Base-by-base conservation (phyloP, 2,797 vertebrate genomes). In the Myiotriccus ornatus region DNA sequence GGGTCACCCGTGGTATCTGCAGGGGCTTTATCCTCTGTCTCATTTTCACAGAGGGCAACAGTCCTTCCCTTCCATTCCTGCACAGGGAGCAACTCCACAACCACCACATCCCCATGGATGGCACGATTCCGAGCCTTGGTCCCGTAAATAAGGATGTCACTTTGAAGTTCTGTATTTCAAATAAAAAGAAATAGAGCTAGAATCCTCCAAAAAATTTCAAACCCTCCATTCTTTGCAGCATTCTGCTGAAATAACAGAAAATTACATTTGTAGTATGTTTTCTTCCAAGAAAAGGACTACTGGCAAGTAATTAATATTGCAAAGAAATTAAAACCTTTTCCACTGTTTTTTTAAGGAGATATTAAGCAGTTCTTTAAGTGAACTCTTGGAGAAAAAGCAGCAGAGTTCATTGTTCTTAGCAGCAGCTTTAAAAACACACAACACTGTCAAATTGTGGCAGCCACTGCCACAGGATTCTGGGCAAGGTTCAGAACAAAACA, bases 31-130 rank as follows among this genome's bases (percentile, higher is more conserved):
- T 99, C 99, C 6, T 99, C 99, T 2, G 81, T 92, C 74, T 98
- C 98, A 2, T 97, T 98, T 81, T 99, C 98, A 14, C 98, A 98
- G 90, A 99, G 98, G 2, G 98, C 98, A 0, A 96, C 98, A 1
- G 95, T 98, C 76, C 98, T 98, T 52, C 99, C 99, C 74, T 97
- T 98, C 99, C 99, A 99, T n/a, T 99, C 98, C 1, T 90, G 97
- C 76, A 86, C 94, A 6, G 98, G 98, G 27, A 99, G 89, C 81
- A 99, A 53, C 85, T 99, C 99, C 69, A 99, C 98, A 22, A 94
- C 99, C 0, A 99, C 99, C 79, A 97, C 9, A 15, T 99, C 99
- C 9, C 99, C 98, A 0, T 99, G 99, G 91, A 99, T 98, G 0
- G 99, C 99, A 55, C 99, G 97, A 96, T 99, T 99, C 9, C 99